phyloP scores from a whole-genome alignment of 2,888 invertebrate genomes.

The Apamea crenata region DNA sequence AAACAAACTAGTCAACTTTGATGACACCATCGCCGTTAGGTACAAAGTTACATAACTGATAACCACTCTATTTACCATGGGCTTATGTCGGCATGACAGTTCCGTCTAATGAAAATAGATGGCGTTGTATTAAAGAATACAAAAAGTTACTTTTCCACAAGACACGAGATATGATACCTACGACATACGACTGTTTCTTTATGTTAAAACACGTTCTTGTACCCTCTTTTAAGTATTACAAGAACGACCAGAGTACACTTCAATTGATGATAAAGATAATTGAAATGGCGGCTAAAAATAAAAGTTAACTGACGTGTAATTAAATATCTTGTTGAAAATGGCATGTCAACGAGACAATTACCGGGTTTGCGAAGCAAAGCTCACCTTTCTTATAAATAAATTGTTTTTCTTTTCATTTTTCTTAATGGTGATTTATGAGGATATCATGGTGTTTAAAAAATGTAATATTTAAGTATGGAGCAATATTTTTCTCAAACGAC shows the following conservation, averaged over 20 bases:
- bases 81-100: neutral
- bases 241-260: neutral
- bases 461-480: neutral
- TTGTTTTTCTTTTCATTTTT: neutral
- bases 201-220: neutral
- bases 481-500: neutral
- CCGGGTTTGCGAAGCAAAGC: neutral
- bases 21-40: neutral
- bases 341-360: neutral
- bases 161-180: neutral
- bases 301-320: neutral
- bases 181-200: neutral
- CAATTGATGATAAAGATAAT: neutral
- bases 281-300: neutral
- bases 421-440: neutral
- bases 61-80: neutral
- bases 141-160: neutral
- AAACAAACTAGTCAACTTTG: neutral
- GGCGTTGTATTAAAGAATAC: constrained; percentile 36
- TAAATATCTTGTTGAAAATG: constrained; percentile 15
- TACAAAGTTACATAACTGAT: neutral
- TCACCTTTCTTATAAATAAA: neutral
- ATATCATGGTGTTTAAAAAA: too few species aligned
- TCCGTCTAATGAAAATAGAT: constrained; percentile 43
- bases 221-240: neutral